Percentiles rank a stretch among this genome's conserved stretches.
Evolutionary conservation across 2,113 vertebrate species (phyloP).

Genomic region (Mastomys natalensis): DNA sequence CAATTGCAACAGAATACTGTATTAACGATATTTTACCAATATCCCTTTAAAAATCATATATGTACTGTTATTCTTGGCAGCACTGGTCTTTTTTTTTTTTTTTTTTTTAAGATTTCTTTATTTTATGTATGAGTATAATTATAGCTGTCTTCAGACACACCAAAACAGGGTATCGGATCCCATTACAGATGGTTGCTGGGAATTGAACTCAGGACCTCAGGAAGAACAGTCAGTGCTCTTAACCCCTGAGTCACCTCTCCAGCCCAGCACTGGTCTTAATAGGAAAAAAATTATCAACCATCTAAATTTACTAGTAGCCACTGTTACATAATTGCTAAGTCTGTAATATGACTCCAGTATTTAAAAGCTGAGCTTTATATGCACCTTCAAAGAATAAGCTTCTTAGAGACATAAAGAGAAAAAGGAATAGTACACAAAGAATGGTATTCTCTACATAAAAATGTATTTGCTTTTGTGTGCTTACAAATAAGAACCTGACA

Average conservation of each 20-base stretch:
- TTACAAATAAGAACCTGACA: slow-evolving; percentile 61
- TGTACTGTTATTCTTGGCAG: background rate
- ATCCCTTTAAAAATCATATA: slow-evolving; percentile 2
- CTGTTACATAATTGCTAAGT: slow-evolving; percentile 30
- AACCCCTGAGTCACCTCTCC: no score
- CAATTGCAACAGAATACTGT: background rate
- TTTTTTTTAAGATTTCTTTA: no score
- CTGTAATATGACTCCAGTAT: slow-evolving; percentile 7
- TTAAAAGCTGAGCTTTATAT: slow-evolving; percentile 5
- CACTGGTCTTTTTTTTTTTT: background rate
- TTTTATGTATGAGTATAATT: no score
- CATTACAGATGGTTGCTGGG: no score
- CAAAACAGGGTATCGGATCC: no score
- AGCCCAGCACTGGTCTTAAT: background rate
- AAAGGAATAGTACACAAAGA: background rate
- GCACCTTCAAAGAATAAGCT: slow-evolving; percentile 12
- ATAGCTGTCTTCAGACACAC: no score
- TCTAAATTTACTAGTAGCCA: background rate
- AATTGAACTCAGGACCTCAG: no score
- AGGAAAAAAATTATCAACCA: background rate
- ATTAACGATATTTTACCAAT: background rate
- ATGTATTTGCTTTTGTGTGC: background rate
- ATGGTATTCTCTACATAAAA: background rate
- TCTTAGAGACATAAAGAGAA: background rate
- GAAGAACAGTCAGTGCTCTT: no score